Percentiles rank a stretch among this genome's conserved stretches.
phyloP scores from a whole-genome alignment of 1,140 invertebrate species.

The Drosophila ambigua region DNA sequence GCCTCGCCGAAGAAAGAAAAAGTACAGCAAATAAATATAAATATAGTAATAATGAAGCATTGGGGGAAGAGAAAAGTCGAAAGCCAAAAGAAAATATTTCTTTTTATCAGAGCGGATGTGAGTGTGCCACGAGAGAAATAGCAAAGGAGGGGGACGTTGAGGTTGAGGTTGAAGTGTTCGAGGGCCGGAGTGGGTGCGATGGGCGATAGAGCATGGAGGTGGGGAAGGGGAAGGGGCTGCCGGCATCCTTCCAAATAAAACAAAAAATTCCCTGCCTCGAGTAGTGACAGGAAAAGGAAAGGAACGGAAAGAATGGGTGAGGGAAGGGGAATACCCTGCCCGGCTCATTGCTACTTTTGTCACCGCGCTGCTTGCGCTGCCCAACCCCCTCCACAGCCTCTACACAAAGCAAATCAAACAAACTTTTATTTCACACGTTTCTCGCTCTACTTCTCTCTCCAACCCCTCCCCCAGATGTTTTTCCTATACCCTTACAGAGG shows the following conservation, averaged over 20 bases:
- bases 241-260: conserved; percentile 59
- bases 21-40: conserved; percentile 73
- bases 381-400: conserved; percentile 8
- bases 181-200: conserved; percentile 7
- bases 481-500: neutral
- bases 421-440: conserved; percentile 79
- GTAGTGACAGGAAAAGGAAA: conserved; percentile 16
- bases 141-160: conserved; percentile 32
- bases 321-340: neutral
- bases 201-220: conserved; percentile 23
- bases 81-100: conserved; percentile 83
- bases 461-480: conserved; percentile 34
- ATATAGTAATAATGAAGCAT: conserved; percentile 79
- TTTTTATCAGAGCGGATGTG: conserved; percentile 83
- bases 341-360: conserved; percentile 43
- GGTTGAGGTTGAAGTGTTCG: neutral
- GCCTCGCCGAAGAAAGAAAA: conserved; percentile 42
- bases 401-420: conserved; percentile 72
- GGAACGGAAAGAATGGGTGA: neutral
- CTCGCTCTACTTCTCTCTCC: conserved; percentile 49
- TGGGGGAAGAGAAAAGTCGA: conserved; percentile 55
- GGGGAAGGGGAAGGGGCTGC: neutral
- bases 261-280: conserved; percentile 41
- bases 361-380: conserved; percentile 16
- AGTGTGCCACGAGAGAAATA: conserved; percentile 80